Evolutionary conservation across 2,113 vertebrate species (phyloP), one percentile per base, ranked within the genome.

Genomic region (Elephantulus edwardii): DNA sequence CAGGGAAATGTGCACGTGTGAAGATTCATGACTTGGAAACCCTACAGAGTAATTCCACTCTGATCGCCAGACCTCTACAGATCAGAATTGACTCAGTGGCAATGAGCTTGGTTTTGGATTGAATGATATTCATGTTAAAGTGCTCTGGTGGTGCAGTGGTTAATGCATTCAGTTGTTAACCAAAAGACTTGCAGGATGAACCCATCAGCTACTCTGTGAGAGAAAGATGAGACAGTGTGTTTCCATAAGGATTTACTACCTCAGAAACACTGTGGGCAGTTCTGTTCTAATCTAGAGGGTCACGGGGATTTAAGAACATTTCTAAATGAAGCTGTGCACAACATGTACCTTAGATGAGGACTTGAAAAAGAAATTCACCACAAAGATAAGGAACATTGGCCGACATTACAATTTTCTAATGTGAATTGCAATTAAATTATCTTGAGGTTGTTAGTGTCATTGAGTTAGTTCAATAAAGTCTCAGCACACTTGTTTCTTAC

Each of bases 271-370:
- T 50, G 48, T 50, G 48, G 48, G 8, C 48, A 16, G 16, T 16
- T 50, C 48, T 8, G 48, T 50, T 50, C 48, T 16, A n/a, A n/a
- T n/a, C n/a, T n/a, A n/a, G n/a, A n/a, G n/a, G n/a, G n/a, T n/a
- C n/a, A n/a, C n/a, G n/a, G 76, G 33, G 60, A 91, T 50, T 72
- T 81, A 46, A 93, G 33, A 79, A 80, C 22, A 74, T 56, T 89
- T 91, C 76, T 42, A 87, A 83, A 72, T 38, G 91, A 50, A 60
- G 83, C n/a, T 91, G 81, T 80, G 42, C 16, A 19, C 54, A 56
- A 48, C n/a, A 76, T 3, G 11, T 46, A n/a, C 58, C 28, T 33
- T 71, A 56, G 58, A 56, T 83, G 50, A 84, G 72, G 83, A 35
- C 54, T 93, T 80, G n/a, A 76, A 77, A 90, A 91, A 86, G 11